Evolutionary conservation across 2,113 vertebrate genomes (phyloP).

Genomic region (Orcinus orca): DNA sequence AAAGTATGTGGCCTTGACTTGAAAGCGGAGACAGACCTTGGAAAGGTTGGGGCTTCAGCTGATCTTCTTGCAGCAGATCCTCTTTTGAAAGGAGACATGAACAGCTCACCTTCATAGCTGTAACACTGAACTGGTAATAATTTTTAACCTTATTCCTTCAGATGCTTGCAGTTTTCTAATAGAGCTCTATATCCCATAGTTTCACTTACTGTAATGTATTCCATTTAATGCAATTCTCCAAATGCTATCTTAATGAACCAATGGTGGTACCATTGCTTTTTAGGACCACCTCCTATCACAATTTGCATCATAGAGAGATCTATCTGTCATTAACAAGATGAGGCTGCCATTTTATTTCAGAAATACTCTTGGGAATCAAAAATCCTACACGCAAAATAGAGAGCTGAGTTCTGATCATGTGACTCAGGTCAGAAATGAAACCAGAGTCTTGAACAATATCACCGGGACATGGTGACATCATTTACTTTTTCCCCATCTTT

Average conservation of each 20-base stretch:
- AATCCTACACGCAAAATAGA: background rate
- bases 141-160: background rate
- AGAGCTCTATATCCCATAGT: background rate
- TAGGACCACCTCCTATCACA: background rate
- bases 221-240: background rate
- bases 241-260: background rate
- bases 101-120: background rate
- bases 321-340: background rate
- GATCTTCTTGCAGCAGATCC: background rate
- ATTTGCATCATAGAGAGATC: background rate
- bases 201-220: background rate
- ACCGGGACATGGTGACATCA: background rate
- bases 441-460: background rate
- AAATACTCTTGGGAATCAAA: background rate
- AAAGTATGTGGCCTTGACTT: background rate
- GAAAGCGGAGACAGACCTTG: background rate
- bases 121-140: background rate
- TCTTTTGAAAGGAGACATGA: background rate
- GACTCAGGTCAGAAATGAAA: background rate
- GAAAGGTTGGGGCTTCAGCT: background rate
- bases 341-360: background rate
- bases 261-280: background rate
- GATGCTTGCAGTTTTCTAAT: background rate
- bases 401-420: background rate
- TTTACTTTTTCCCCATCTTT: background rate